Evolutionary conservation across 2,888 invertebrate species (phyloP), one percentile per base, ranked within the genome.

Genomic region (Biston stratarius): DNA sequence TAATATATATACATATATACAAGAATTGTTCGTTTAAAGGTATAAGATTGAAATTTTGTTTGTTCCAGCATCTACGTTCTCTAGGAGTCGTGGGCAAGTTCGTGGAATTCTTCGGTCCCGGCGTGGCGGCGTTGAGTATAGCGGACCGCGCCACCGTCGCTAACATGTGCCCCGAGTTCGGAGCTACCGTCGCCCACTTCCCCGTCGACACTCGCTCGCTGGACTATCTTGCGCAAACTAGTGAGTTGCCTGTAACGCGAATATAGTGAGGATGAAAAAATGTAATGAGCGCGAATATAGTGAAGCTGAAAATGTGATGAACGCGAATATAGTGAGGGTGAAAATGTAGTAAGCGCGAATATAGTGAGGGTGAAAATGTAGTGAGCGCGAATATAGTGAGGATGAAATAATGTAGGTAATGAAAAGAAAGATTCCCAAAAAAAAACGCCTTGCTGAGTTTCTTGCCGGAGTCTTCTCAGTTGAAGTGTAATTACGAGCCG

Each of bases 81-180:
- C 87, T 99, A 56, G 99, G 99, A 47, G 99, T 99, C 8, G 99
- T 99, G 61, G 99, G 99, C 5, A 99, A 99, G 84, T 99, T 99
- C 92, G 99, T 99, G 6, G 99, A 99, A 92, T 99, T 99, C 94
- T 99, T 97, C 89, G 99, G 99, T 0, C 97, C 98, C 0, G 99
- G 99, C 3, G 98, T 99, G 5, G 89, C 96, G 0, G 96, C 97
- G 64, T 91, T 99, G 6, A 98, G 98, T 63, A 98, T 99, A 70
- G 99, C 99, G 0, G 99, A 99, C 93, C 94, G 99, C 52, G 99
- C 99, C 0, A 99, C 99, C 0, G 98, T 99, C 62, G 97, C 99
- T 74, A 99, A 99, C 94, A 99, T 99, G 99, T 99, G 99, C 83
- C 99, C 99, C 0, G 94, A 94, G 82, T 99, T 99, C 86, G 99